These are phyloP conservation scores for Gonatopus flavifemur DNA, from an alignment of 1,140 invertebrate species.

Conservation along the genomic window DNA sequence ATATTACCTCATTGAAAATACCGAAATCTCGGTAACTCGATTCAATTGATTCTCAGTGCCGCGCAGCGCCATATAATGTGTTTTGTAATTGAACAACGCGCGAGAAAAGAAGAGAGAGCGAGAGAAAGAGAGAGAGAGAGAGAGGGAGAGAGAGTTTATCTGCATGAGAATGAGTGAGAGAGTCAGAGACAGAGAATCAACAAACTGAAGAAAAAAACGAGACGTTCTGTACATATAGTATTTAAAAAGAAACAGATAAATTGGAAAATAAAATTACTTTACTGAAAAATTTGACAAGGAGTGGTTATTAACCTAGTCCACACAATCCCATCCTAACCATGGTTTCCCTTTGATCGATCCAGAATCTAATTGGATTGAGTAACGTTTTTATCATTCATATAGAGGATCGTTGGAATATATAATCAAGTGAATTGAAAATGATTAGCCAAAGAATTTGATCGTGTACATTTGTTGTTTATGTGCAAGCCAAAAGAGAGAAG, in stretches of 20 bases:
- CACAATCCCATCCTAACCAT: slow-evolving; percentile 34
- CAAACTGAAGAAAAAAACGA: too few species aligned
- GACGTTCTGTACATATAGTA: too few species aligned
- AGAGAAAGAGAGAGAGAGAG: not conserved
- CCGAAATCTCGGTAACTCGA: not conserved
- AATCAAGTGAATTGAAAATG: too few species aligned
- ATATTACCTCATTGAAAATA: not conserved
- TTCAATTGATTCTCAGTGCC: not conserved
- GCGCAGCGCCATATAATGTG: slow-evolving; percentile 14
- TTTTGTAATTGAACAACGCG: slow-evolving; percentile 30
- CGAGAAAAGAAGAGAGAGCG: not conserved
- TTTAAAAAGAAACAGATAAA: slow-evolving; percentile 18
- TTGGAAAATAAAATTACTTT: slow-evolving; percentile 51
- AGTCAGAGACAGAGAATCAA: slow-evolving; percentile 3
- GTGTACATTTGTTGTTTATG: too few species aligned
- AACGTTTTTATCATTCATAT: too few species aligned
- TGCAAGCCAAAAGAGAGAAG: not conserved
- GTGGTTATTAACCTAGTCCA: slow-evolving; percentile 52
- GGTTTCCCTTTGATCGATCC: too few species aligned
- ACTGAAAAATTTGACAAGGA: slow-evolving; percentile 52
- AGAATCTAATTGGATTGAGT: too few species aligned
- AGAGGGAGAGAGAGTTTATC: not conserved
- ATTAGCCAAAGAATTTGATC: too few species aligned
- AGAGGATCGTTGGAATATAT: too few species aligned
- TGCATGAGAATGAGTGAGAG: too few species aligned